Conservation (phyloP, 2,797 vertebrate species). For the Rhabdomys pumilio region DNA sequence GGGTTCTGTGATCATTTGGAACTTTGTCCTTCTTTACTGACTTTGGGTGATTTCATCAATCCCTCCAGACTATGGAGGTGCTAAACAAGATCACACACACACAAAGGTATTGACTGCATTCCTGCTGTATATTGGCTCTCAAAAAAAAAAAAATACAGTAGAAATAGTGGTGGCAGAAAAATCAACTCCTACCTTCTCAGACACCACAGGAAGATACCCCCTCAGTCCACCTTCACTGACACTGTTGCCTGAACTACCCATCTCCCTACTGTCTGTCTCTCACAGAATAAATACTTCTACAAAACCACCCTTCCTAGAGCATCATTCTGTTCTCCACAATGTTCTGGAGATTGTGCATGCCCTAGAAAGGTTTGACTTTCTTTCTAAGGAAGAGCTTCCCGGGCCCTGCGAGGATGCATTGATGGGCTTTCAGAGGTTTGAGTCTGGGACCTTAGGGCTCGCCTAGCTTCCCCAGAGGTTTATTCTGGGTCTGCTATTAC, state of each 20-base stretch:
- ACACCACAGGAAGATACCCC: too few species aligned
- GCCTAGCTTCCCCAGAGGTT: background rate
- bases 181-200: too few species aligned
- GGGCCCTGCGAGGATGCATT: background rate
- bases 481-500: conserved; percentile 60
- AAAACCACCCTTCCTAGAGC: background rate
- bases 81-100: fast-evolving
- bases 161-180: background rate
- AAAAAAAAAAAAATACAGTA: background rate
- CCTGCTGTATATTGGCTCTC: background rate
- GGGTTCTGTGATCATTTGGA: background rate
- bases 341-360: background rate
- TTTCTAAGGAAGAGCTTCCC: background rate
- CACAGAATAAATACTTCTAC: background rate
- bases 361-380: background rate
- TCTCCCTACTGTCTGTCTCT: background rate
- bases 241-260: background rate
- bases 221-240: too few species aligned
- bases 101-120: background rate
- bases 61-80: too few species aligned
- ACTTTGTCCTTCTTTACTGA: background rate
- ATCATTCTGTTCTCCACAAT: conserved; percentile 6
- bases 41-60: background rate
- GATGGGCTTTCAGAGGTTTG: background rate
- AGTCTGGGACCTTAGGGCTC: background rate